A percentile compares a stretch with the other conserved stretches of the same genome.
Evolutionary conservation across 2,888 invertebrate species (phyloP).

Genomic region (Plagodis pulveraria): DNA sequence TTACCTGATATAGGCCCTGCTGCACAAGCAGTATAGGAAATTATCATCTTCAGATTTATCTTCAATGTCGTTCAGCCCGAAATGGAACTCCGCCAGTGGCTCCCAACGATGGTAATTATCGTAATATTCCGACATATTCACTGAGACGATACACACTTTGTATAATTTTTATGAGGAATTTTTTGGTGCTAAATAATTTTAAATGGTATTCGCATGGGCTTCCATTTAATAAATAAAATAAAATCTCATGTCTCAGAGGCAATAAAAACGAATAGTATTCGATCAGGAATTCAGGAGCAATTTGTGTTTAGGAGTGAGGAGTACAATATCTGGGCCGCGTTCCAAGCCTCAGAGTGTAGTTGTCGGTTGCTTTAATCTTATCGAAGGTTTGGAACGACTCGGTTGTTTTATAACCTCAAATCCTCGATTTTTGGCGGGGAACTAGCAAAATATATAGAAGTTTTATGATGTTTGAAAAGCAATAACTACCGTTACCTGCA

Average conservation of each 20-base stretch:
- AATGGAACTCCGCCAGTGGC: constrained; percentile 87
- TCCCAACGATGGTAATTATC: constrained; percentile 85
- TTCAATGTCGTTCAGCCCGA: constrained; percentile 66
- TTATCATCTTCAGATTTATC: constrained; percentile 72
- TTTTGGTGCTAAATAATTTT: too few relatives aligned
- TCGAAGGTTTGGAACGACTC: too few relatives aligned
- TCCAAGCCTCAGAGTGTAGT: too few relatives aligned
- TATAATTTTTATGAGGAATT: neutral
- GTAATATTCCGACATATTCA: constrained; percentile 72
- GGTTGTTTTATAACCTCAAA: too few relatives aligned
- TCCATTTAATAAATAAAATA: constrained; percentile 17
- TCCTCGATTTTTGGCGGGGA: too few relatives aligned
- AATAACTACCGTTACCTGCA: too few relatives aligned
- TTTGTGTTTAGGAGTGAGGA: too few relatives aligned
- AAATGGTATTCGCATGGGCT: neutral
- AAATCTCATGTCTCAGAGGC: constrained; percentile 14
- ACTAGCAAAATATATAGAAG: too few relatives aligned
- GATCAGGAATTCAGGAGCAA: too few relatives aligned
- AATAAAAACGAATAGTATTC: constrained; percentile 42
- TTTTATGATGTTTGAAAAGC: too few relatives aligned
- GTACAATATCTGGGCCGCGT: too few relatives aligned
- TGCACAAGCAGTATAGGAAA: constrained; percentile 88
- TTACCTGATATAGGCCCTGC: constrained; percentile 88
- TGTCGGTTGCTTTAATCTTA: too few relatives aligned
- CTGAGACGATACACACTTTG: constrained; percentile 34